Percentiles rank a stretch among this genome's conserved stretches.
Evolutionary conservation across 2,888 invertebrate genomes (phyloP).

Genomic region (Stenurella melanura): DNA sequence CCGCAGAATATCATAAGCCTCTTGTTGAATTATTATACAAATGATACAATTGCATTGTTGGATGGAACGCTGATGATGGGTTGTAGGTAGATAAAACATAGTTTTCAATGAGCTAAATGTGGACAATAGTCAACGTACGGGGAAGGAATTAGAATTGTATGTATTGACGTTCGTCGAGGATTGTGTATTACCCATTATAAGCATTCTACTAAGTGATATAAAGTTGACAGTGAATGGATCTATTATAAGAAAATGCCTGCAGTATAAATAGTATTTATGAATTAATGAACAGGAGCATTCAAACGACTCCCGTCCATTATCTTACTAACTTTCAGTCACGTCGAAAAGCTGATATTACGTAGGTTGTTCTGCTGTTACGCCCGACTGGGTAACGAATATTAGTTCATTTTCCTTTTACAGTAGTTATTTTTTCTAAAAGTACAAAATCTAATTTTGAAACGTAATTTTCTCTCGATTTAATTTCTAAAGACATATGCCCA

Average conservation of each 20-base stretch:
- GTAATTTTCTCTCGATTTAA: neutral
- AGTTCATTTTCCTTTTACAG: neutral
- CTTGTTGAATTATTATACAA: slow-evolving; percentile 35
- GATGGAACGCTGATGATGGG: slow-evolving; percentile 42
- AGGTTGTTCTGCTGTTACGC: neutral
- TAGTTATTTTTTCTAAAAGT: neutral
- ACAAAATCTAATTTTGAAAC: neutral
- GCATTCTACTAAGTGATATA: slow-evolving; percentile 42
- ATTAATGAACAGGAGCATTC: slow-evolving; percentile 31
- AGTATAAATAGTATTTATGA: slow-evolving; percentile 40
- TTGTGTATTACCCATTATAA: slow-evolving; percentile 49
- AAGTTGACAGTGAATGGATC: slow-evolving; percentile 47
- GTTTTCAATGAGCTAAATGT: slow-evolving; percentile 50
- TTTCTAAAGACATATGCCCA: neutral
- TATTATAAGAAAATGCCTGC: slow-evolving; percentile 47
- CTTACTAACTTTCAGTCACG: slow-evolving; percentile 17
- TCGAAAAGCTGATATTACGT: slow-evolving; percentile 2
- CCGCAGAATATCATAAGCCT: slow-evolving; percentile 26
- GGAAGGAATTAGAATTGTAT: slow-evolving; percentile 51
- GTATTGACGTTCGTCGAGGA: slow-evolving; percentile 48
- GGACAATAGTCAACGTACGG: slow-evolving; percentile 49
- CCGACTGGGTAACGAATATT: neutral
- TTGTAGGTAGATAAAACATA: slow-evolving; percentile 47
- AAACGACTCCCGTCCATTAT: slow-evolving; percentile 23
- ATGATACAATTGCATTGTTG: slow-evolving; percentile 32